These are phyloP conservation scores for Halisarca cf. caerulea DNA, from an alignment of 37 sponge, comb jelly and placozoan genomes.

Conservation along the genomic window DNA sequence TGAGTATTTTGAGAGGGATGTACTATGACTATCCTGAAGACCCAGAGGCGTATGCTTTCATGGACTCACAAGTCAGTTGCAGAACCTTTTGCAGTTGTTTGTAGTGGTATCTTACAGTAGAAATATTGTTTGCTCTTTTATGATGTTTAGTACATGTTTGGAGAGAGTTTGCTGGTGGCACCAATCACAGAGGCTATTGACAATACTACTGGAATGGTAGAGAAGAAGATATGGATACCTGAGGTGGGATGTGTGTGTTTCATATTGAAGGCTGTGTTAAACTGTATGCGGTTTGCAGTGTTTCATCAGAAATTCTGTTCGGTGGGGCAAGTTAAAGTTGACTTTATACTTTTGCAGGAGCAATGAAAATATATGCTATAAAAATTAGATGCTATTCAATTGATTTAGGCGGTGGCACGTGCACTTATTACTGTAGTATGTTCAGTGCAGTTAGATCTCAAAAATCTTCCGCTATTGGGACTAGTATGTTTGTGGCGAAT, in stretches of 20 bases:
- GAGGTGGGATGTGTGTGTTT: slow-evolving; percentile 23
- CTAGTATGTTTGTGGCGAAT: too few species aligned
- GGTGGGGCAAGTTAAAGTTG: too few species aligned
- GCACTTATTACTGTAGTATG: too few species aligned
- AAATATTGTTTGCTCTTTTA: neutral
- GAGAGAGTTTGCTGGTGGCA: slow-evolving; percentile 41
- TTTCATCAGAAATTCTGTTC: too few species aligned
- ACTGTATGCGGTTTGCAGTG: too few species aligned
- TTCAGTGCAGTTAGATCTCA: too few species aligned
- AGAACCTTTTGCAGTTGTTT: neutral
- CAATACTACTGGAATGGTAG: slow-evolving; percentile 15
- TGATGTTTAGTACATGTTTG: slow-evolving; percentile 61
- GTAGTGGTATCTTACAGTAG: neutral
- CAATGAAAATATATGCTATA: too few species aligned
- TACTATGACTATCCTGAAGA: slow-evolving; percentile 70
- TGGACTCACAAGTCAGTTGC: slow-evolving; percentile 1
- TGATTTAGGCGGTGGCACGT: too few species aligned
- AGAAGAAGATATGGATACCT: slow-evolving; percentile 59
- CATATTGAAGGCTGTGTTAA: too few species aligned
- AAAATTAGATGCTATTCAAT: too few species aligned
- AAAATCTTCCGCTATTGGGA: too few species aligned
- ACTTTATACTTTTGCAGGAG: too few species aligned
- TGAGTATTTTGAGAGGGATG: slow-evolving; percentile 66
- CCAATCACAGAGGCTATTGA: slow-evolving; percentile 53
- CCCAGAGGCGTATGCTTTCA: slow-evolving; percentile 46